A percentile compares a stretch with the other conserved stretches of the same genome.
Evolutionary conservation across 2,113 vertebrate species (phyloP).

Genomic region (Grus americana): DNA sequence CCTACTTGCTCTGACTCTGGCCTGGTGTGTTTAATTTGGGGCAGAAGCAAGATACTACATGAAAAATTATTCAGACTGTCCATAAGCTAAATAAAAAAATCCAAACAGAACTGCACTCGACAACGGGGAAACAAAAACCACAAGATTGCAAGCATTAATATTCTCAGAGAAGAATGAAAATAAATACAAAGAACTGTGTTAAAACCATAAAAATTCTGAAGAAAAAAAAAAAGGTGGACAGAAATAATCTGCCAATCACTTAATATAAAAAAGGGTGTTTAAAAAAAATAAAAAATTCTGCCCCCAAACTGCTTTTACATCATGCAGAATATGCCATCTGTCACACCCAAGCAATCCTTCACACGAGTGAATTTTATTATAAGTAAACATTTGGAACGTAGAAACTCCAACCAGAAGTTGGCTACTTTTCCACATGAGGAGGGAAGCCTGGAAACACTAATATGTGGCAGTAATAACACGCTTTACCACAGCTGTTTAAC

Average conservation of each 20-base stretch:
- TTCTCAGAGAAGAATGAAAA: not conserved
- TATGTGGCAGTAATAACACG: not conserved
- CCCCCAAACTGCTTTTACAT: not conserved
- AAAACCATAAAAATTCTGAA: not conserved
- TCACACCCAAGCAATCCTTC: not conserved
- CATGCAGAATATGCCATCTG: not conserved
- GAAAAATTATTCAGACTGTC: not conserved
- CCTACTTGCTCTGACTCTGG: not conserved
- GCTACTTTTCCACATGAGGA: not conserved
- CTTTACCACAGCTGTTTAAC: not conserved
- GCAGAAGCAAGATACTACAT: not conserved
- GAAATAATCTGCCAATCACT: not conserved
- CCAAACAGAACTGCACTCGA: not conserved
- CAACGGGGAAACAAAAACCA: fast-evolving
- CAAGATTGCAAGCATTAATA: not conserved
- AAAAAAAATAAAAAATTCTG: not conserved
- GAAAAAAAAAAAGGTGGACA: not conserved
- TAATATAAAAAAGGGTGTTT: not conserved
- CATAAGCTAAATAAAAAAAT: not conserved
- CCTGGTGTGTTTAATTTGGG: not conserved
- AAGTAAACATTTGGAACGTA: not conserved
- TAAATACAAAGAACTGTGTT: not conserved
- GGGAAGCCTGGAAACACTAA: not conserved
- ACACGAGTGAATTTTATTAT: not conserved
- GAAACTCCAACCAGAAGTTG: not conserved